Conservation (phyloP, 1,140 invertebrate species). For the Eriosoma lanigerum region DNA sequence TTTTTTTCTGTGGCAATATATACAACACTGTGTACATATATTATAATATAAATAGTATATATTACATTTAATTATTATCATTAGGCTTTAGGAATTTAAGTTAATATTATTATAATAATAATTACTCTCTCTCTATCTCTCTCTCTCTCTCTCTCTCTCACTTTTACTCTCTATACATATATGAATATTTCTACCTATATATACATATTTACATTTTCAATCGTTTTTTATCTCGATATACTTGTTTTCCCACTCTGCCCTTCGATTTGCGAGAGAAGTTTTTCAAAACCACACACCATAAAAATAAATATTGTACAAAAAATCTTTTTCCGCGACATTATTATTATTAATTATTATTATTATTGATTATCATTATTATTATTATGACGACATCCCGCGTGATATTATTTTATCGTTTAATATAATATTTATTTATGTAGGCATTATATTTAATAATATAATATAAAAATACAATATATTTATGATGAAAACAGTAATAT, state of each 20-base stretch:
- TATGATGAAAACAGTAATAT: not conserved
- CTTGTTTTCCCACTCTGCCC: too few species aligned
- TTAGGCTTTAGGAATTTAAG: constrained; percentile 36
- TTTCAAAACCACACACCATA: not conserved
- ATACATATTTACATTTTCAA: not conserved
- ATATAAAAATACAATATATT: constrained; percentile 14
- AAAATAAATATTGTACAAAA: constrained; percentile 10
- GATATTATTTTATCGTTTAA: too few species aligned
- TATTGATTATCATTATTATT: too few species aligned
- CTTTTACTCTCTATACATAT: not conserved
- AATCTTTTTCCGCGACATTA: too few species aligned
- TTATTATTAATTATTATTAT: too few species aligned
- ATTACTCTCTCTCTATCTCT: not conserved
- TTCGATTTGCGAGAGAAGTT: not conserved
- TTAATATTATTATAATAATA: not conserved
- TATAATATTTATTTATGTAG: not conserved
- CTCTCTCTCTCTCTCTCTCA: not conserved
- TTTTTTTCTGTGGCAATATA: constrained; percentile 45
- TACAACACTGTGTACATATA: constrained; percentile 15
- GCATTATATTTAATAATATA: not conserved
- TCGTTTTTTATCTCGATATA: not conserved
- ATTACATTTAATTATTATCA: too few species aligned
- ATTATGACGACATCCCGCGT: not conserved
- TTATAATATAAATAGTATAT: constrained; percentile 2
- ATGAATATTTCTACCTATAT: not conserved